Evolutionary conservation across 2,797 vertebrate genomes (phyloP), one percentile per base, ranked within the genome.

Genomic region (Sphaeramia orbicularis): DNA sequence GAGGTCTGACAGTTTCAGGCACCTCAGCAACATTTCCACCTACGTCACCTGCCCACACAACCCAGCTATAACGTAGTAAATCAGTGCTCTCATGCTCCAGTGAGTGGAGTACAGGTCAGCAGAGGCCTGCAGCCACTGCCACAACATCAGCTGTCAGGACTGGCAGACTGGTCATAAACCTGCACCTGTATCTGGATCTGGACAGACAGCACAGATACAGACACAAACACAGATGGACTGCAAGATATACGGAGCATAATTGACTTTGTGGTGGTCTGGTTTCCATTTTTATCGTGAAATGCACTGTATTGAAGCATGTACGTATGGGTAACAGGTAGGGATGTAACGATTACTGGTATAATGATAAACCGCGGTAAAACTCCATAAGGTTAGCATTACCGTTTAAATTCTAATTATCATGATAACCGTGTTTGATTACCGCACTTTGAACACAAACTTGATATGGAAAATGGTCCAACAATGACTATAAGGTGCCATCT

Each of bases 181-280:
- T 51, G 63, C 75, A 71, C 60, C 77, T 78, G 73, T 59, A 55
- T 38, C 36, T 55, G n/a, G 14, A 78, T 66, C 84, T 78, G 71
- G 14, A 86, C 56, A 57, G 63, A 59, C 40, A 8, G 35, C 43
- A 65, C 27, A 36, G 4, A 65, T 78, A 78, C 71, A 81, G 61
- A 70, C 68, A 50, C 68, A 54, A 50, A 57, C 38, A 53, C 71
- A 69, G 80, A 83, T 74, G 11, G 12, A 12, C 70, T 7, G 18
- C 1, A 60, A 79, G 76, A 82, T 83, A 74, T n/a, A 24, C 7
- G 32, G 62, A 68, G n/a, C 1, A 68, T 60, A 52, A 59, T 64
- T 83, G 65, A 79, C 49, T 69, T 56, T 61, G 32, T 63, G 19
- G 48, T 10, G 35, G 27, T 45, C 56, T 54, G 56, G 71, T 57